A percentile compares a stretch with the other conserved stretches of the same genome.
Evolutionary conservation across 2,888 invertebrate species (phyloP).

Genomic region (Teleiodes luculella): DNA sequence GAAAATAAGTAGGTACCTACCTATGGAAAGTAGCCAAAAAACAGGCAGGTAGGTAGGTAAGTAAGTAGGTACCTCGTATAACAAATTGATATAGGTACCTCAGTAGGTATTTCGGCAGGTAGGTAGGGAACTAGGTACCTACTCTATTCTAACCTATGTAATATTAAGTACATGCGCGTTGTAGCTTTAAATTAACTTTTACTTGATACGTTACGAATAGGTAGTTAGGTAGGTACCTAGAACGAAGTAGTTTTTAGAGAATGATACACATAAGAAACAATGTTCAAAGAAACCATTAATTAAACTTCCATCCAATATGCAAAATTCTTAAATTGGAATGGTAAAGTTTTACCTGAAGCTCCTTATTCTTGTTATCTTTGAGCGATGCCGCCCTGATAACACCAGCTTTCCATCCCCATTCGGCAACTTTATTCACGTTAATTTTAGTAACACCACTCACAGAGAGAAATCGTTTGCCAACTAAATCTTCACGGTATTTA

Average conservation of each 20-base stretch:
- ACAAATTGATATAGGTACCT: conserved; percentile 41
- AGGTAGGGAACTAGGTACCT: no score
- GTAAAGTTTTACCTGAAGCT: conserved; percentile 84
- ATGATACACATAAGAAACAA: not conserved
- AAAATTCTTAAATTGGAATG: conserved; percentile 18
- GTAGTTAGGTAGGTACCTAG: conserved; percentile 4
- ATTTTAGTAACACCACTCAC: conserved; percentile 88
- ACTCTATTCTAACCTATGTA: no score
- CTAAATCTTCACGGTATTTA: conserved; percentile 91
- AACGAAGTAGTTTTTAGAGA: conserved; percentile 4
- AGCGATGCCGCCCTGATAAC: conserved; percentile 91
- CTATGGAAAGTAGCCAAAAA: no score
- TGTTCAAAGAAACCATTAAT: conserved; percentile 39
- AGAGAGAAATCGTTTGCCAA: conserved; percentile 92
- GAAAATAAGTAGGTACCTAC: conserved; percentile 15
- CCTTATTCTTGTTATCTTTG: conserved; percentile 88
- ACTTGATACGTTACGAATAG: no score
- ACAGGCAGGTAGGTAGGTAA: no score
- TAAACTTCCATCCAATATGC: conserved; percentile 37
- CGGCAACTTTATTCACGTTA: conserved; percentile 89
- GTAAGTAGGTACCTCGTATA: conserved; percentile 2
- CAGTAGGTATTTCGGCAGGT: conserved; percentile 36
- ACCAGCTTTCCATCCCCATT: conserved; percentile 93
- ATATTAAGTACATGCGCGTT: no score
- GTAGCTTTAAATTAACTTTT: no score